Base-by-base conservation (phyloP, 2,113 vertebrate genomes). In the Mobula hypostoma region DNA sequence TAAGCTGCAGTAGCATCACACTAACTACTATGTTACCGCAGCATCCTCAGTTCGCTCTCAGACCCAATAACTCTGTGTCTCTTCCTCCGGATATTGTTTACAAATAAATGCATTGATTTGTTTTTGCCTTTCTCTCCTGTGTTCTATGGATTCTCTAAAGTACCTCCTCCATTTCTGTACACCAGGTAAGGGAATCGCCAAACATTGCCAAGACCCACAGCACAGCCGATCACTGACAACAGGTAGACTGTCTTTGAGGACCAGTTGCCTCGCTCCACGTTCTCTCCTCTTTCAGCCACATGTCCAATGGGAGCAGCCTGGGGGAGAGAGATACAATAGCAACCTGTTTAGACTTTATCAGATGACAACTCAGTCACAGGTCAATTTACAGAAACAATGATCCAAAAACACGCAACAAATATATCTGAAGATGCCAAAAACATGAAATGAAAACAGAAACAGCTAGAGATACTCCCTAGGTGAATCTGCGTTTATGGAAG, bases 121-220 rank as follows among this genome's bases (percentile, higher is more conserved):
- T 40, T 68, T 92, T 7, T 40, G 32, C 17, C 77, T 92, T 36
- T 70, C 32, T 21, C 88, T 11, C 12, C 9, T 7, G 14, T 70
- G 27, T 36, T 17, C 8, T 32, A 19, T 94, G 56, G 77, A 15
- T 94, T 94, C 70, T 94, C 56, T 15, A 27, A 1, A 5, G 87
- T 95, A 98, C 99, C 98, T 95, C 99, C 98, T 78, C 98, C 99
- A 0, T 99, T 98, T 96, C 97, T 98, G 96, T 99, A 99, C 70
- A 98, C 97, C 95, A 99, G 96, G 95, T 99, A 99, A 0, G 98
- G 98, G 95, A 99, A 99, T 78, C 98, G 96, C 99, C 99, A 99
- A 63, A 99, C 97, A 14, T 99, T 99, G 80, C 98, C 98, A 76
- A 99, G 96, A 63, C 99, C 99, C 48, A 99, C 98, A 3, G 99